Base-by-base conservation (phyloP, 2,797 vertebrate species). In the Eulemur albifrons region DNA sequence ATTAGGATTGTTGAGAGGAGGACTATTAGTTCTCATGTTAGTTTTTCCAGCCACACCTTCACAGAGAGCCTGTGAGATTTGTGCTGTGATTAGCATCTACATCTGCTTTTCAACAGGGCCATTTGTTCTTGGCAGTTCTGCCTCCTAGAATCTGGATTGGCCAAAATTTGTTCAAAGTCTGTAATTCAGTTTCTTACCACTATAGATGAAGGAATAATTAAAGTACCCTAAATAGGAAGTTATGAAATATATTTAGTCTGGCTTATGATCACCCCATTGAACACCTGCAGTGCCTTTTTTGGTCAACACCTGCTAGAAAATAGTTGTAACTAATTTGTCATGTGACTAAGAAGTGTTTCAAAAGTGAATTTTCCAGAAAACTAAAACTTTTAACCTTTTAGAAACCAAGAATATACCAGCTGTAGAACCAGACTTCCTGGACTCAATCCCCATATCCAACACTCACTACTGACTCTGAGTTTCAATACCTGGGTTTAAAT, bases 21-120 rank as follows among this genome's bases (percentile, higher is more conserved):
- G 20, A 88, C 40, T 93, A 72, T 89, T 83, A 63, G 81, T 95
- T 95, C 95, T 92, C 70, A 20, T 32, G 52, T 79, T 75, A 73
- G 48, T 83, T 93, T 97, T 97, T 77, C 90, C 91, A 93, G 79
- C 88, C 79, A 83, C 82, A 63, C 77, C 90, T 96, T 95, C 61
- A 75, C 17, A 20, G 52, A 92, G 32, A 93, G 52, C 73, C 75
- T 73, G 54, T 95, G 69, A 86, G 61, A 1, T 89, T 72, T 90
- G 48, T 76, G 61, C 88, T 95, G 18, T 92, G 75, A 96, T 96
- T 91, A 91, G 50, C 54, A 82, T 93, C 83, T 89, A 65, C 57
- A 89, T 89, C 79, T 95, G 54, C 79, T 97, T 95, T 89, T 89
- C 70, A 94, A 20, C 61, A 93, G 87, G 70, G 61, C 59, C 35